phyloP scores from a whole-genome alignment of 1,140 invertebrate species.

The Drosophila lowei region DNA sequence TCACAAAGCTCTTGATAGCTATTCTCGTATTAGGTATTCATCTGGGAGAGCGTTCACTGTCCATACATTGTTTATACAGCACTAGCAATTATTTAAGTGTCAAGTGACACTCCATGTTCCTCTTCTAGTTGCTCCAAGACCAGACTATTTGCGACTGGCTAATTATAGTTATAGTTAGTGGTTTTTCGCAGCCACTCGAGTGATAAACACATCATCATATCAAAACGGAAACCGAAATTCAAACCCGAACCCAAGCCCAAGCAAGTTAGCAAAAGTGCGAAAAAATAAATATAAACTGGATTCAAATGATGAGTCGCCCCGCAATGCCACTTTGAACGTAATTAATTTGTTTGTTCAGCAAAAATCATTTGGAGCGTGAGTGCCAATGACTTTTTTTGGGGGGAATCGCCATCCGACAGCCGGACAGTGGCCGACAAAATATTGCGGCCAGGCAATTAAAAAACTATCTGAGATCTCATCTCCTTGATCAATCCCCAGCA shows the following conservation, averaged over 20 bases:
- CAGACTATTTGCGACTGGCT: slow-evolving; percentile 20
- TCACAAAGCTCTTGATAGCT: too few species aligned
- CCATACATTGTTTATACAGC: not conserved
- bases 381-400: slow-evolving; percentile 10
- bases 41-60: not conserved
- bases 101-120: slow-evolving; percentile 7
- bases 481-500: too few species aligned
- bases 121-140: slow-evolving; percentile 1
- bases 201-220: slow-evolving; percentile 31
- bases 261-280: slow-evolving; percentile 12
- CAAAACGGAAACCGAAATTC: not conserved
- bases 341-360: slow-evolving; percentile 39
- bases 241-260: slow-evolving; percentile 6
- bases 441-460: not conserved
- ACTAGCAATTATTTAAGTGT: slow-evolving; percentile 11
- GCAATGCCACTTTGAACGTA: slow-evolving; percentile 21
- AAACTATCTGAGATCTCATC: not conserved
- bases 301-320: slow-evolving; percentile 3
- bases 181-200: not conserved
- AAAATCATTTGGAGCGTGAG: slow-evolving; percentile 15
- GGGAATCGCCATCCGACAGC: not conserved
- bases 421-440: slow-evolving; percentile 1
- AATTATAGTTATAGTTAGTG: slow-evolving; percentile 1
- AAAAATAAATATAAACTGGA: slow-evolving; percentile 13
- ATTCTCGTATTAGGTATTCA: not conserved